phyloP scores from a whole-genome alignment of 1,140 invertebrate genomes.

The Trypoxylus dichotomus region DNA sequence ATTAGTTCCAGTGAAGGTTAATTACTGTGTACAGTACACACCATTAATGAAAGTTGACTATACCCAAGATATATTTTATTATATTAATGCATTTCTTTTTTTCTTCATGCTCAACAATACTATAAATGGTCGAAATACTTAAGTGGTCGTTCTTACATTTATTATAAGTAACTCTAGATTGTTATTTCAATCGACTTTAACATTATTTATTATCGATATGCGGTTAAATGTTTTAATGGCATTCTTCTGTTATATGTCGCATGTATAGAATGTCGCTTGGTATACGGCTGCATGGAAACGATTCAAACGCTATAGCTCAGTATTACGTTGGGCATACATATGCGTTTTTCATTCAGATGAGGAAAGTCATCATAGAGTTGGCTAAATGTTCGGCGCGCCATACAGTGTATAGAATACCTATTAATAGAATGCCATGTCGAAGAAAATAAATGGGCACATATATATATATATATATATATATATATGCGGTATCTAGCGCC shows the following conservation, averaged over 20 bases:
- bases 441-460: too few species aligned
- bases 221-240: neutral
- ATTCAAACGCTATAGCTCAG: too few species aligned
- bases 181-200: neutral
- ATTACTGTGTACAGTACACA: slow-evolving; percentile 1
- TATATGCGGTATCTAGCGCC: too few species aligned
- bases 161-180: neutral
- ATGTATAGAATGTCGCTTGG: too few species aligned
- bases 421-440: too few species aligned
- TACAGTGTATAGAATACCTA: too few species aligned
- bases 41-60: neutral
- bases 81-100: neutral
- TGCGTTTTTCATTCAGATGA: too few species aligned
- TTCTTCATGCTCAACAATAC: neutral
- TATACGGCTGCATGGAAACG: too few species aligned
- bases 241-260: neutral
- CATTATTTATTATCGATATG: neutral
- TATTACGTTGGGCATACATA: too few species aligned
- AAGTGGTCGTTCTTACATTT: neutral
- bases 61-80: neutral
- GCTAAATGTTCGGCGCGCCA: too few species aligned
- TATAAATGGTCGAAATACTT: neutral
- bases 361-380: too few species aligned
- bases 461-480: too few species aligned
- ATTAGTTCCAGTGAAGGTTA: neutral